These are phyloP conservation scores for Apogon hyalosoma DNA, from an alignment of 2,797 vertebrate species.

Conservation along the genomic window DNA sequence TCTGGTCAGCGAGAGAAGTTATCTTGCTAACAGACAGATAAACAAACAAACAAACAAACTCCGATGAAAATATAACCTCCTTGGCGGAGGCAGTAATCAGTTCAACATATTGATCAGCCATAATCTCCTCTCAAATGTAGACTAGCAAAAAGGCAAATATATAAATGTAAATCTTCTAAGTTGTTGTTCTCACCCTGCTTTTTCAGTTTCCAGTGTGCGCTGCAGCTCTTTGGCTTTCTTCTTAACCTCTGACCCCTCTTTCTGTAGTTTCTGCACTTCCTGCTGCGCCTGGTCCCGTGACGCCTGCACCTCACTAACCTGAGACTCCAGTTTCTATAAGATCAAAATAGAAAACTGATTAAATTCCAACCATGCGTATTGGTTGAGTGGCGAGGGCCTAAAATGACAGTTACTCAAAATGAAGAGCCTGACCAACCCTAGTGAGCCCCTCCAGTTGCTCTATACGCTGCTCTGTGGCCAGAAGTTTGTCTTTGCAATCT, in stretches of 20 bases:
- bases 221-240: conserved; percentile 86
- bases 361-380: neutral
- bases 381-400: too few relatives aligned
- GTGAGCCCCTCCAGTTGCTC: conserved; percentile 89
- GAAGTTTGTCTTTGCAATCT: conserved; percentile 90
- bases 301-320: conserved; percentile 84
- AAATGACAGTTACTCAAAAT: neutral
- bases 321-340: conserved; percentile 91
- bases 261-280: conserved; percentile 86
- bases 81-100: too few relatives aligned
- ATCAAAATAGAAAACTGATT: conserved; percentile 7
- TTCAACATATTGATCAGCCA: too few relatives aligned
- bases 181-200: conserved; percentile 85
- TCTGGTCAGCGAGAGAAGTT: too few relatives aligned
- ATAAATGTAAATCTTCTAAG: neutral
- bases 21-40: too few relatives aligned
- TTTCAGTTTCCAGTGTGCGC: conserved; percentile 87
- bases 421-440: conserved; percentile 83
- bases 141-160: too few relatives aligned
- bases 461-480: conserved; percentile 89
- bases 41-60: too few relatives aligned
- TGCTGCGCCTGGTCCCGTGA: conserved; percentile 87
- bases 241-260: conserved; percentile 85
- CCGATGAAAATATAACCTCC: too few relatives aligned
- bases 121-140: too few relatives aligned